Evolutionary conservation across 1,140 invertebrate genomes (phyloP).

Genomic region (Drosophila burlai): DNA sequence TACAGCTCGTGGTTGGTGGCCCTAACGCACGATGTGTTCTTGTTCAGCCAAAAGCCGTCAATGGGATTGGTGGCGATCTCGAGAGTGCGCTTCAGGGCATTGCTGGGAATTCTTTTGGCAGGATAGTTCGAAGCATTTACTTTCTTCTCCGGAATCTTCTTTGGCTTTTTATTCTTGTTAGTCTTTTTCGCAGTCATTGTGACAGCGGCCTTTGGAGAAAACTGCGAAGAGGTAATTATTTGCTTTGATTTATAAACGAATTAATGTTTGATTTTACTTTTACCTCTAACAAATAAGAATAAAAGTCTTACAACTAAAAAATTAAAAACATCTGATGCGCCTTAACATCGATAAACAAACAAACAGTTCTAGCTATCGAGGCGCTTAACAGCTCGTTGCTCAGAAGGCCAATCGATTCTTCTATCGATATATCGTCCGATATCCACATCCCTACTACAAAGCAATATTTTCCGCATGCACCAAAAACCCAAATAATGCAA

Average conservation of each 20-base stretch:
- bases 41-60: constrained; percentile 15
- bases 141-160: neutral
- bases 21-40: constrained; percentile 4
- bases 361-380: neutral
- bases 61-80: constrained; percentile 5
- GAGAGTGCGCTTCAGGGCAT: constrained; percentile 21
- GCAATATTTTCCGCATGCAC: constrained; percentile 55
- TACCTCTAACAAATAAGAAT: neutral
- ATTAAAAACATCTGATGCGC: constrained; percentile 1
- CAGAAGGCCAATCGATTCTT: neutral
- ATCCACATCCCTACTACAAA: constrained; percentile 29
- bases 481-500: constrained; percentile 34
- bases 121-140: neutral
- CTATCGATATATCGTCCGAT: neutral
- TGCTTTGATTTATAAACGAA: too few species aligned
- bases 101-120: constrained; percentile 13
- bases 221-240: neutral
- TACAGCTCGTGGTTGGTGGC: constrained; percentile 5
- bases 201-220: neutral
- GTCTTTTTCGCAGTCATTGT: neutral
- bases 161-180: neutral
- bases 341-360: constrained; percentile 8
- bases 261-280: neutral
- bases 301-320: neutral
- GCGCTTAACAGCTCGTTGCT: neutral